A percentile compares a stretch with the other conserved stretches of the same genome.
phyloP scores from a whole-genome alignment of 2,113 vertebrate genomes.

The Eurystomus gularis region DNA sequence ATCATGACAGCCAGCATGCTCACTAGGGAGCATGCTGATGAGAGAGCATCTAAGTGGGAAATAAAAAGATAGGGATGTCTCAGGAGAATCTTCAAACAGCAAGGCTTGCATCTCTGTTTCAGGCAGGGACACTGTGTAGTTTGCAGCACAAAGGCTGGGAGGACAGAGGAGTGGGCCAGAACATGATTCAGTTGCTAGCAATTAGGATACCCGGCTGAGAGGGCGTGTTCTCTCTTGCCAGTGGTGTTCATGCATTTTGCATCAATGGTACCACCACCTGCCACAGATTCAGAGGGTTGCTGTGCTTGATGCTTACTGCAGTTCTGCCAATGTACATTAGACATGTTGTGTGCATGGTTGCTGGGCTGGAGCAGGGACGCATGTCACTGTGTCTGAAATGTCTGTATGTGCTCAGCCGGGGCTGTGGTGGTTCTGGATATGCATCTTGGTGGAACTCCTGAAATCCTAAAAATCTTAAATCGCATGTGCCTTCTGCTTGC shows the following conservation, averaged over 20 bases:
- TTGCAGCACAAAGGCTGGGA: too few species aligned
- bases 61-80: neutral
- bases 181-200: neutral
- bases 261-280: neutral
- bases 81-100: neutral
- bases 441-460: neutral
- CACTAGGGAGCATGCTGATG: neutral
- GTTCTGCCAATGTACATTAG: fast-evolving
- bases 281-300: fast-evolving
- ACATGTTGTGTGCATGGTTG: neutral
- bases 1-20: neutral
- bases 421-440: neutral
- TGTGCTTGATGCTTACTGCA: neutral
- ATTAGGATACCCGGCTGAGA: neutral
- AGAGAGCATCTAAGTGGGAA: neutral
- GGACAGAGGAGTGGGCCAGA: neutral
- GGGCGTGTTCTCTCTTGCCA: too few species aligned
- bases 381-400: neutral
- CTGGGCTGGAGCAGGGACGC: neutral
- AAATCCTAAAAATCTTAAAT: neutral
- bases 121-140: neutral
- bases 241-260: neutral
- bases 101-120: neutral
- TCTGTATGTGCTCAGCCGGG: neutral
- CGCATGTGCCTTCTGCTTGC: neutral